Percentiles rank a stretch among this genome's conserved stretches.
Evolutionary conservation across 2,113 vertebrate species (phyloP).

Genomic region (Pelusios castaneus): DNA sequence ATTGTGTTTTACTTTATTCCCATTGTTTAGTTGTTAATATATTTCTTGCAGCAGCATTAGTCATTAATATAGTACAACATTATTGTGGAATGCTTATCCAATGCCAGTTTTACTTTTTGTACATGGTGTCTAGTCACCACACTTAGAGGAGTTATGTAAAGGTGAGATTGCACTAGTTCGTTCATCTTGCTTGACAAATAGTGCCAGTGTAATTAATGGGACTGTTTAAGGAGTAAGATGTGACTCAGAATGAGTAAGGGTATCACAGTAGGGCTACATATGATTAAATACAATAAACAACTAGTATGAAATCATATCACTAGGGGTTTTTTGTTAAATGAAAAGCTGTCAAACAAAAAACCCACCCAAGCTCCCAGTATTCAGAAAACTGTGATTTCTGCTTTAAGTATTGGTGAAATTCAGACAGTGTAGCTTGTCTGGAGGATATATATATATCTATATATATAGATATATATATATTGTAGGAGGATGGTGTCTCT

Average conservation of each 20-base stretch:
- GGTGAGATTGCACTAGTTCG: fast-evolving
- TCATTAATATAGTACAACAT: not conserved
- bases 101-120: not conserved
- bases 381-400: not conserved
- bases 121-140: fast-evolving
- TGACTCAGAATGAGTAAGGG: not conserved
- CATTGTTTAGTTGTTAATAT: not conserved
- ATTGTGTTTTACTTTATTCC: not conserved
- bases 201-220: not conserved
- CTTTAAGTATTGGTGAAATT: not conserved
- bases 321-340: not conserved
- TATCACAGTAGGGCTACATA: not conserved
- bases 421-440: not conserved
- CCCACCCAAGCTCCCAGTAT: not conserved
- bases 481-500: not conserved
- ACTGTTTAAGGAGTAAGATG: not conserved
- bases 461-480: not conserved
- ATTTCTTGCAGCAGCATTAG: not conserved
- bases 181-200: not conserved
- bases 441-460: not conserved
- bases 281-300: not conserved
- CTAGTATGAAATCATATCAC: not conserved
- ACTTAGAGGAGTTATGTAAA: not conserved
- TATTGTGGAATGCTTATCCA: not conserved
- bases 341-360: not conserved